A percentile compares a stretch with the other conserved stretches of the same genome.
These are phyloP conservation scores for Syngnathus floridae DNA, from an alignment of 2,113 vertebrate genomes.

Conservation along the genomic window DNA sequence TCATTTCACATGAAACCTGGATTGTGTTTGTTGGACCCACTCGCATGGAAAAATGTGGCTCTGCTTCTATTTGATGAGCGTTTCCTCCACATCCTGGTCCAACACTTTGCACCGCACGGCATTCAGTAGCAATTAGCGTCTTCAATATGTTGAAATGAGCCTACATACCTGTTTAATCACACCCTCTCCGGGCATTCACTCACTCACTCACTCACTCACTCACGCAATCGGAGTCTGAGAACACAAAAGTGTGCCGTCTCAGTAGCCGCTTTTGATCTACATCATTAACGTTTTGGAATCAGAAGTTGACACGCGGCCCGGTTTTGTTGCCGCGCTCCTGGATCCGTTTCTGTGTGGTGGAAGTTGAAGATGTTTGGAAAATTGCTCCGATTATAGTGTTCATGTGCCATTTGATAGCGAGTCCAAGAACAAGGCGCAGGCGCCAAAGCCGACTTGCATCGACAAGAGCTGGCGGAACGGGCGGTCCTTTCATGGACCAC, in stretches of 20 bases:
- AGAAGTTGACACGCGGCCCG: conserved; percentile 65
- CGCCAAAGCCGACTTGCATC: conserved; percentile 81
- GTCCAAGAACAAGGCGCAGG: conserved; percentile 81
- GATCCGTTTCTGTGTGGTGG: conserved; percentile 69
- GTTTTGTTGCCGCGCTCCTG: conserved; percentile 71
- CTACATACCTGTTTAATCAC: conserved; percentile 65
- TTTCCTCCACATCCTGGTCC: conserved; percentile 54
- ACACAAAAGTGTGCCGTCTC: conserved; percentile 56
- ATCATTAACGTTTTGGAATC: conserved; percentile 74
- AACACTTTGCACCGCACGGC: conserved; percentile 42
- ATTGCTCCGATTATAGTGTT: conserved; percentile 78
- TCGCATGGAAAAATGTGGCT: conserved; percentile 32
- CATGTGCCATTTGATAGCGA: conserved; percentile 77
- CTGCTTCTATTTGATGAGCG: conserved; percentile 29
- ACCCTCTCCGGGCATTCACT: conserved; percentile 52
- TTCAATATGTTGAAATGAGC: conserved; percentile 57
- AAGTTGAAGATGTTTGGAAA: conserved; percentile 75
- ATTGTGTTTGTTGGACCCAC: conserved; percentile 42
- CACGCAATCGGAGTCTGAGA: conserved; percentile 47
- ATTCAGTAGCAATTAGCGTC: conserved; percentile 60
- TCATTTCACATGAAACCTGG: conserved; percentile 45
- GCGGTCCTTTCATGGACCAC: conserved; percentile 83
- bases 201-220: conserved; percentile 33
- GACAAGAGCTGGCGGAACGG: conserved; percentile 82
- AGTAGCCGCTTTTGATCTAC: conserved; percentile 67